phyloP scores from a whole-genome alignment of 2,888 invertebrate genomes.

The Morinoia aosen region DNA sequence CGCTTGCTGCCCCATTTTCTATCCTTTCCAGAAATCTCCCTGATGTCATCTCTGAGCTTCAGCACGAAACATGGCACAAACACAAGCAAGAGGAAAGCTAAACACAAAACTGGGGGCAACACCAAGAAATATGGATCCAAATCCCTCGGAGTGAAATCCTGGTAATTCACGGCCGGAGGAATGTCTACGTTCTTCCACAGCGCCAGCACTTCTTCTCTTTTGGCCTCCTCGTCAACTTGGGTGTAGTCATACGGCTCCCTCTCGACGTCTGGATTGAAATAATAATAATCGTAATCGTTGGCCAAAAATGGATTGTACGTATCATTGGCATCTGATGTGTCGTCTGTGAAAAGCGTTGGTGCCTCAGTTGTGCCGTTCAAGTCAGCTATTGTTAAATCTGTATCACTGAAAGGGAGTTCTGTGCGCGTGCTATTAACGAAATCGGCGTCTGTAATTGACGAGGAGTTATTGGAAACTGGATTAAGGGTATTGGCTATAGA shows the following conservation, averaged over 20 bases:
- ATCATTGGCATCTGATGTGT: not conserved
- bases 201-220: not conserved
- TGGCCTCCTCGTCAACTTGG: not conserved
- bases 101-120: conserved; percentile 16
- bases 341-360: not conserved
- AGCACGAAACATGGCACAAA: conserved; percentile 24
- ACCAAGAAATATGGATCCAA: conserved; percentile 47
- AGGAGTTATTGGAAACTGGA: not conserved
- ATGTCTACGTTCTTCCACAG: conserved; percentile 41
- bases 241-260: conserved; percentile 39
- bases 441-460: not conserved
- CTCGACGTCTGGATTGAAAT: conserved; percentile 39
- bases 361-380: not conserved
- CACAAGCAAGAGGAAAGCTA: conserved; percentile 21
- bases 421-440: not conserved
- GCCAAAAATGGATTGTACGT: conserved; percentile 40
- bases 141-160: conserved; percentile 23
- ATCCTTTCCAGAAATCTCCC: conserved; percentile 13
- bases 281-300: conserved; percentile 43
- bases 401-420: not conserved
- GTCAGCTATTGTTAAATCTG: not conserved
- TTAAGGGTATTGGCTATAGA: not conserved
- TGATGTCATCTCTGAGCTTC: conserved; percentile 42
- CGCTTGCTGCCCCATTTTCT: conserved; percentile 27
- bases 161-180: conserved; percentile 24